Evolutionary conservation across 2,888 invertebrate species (phyloP).

Genomic region (Nudaria mundana): DNA sequence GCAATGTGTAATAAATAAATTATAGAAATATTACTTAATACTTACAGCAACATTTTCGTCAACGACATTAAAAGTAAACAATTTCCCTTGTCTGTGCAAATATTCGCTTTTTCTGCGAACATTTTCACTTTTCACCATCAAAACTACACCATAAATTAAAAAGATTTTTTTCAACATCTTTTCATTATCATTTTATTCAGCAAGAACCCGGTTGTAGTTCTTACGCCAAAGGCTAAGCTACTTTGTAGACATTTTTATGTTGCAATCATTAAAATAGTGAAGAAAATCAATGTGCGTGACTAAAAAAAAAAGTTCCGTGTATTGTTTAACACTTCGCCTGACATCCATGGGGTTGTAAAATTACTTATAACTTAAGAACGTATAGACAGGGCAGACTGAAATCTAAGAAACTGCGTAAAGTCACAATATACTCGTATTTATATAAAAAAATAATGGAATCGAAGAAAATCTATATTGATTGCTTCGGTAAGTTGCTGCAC

Average conservation of each 20-base stretch:
- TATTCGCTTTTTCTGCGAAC: conserved; percentile 20
- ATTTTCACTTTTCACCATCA: conserved; percentile 37
- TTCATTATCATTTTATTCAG: conserved; percentile 31
- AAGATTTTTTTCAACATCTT: conserved; percentile 40
- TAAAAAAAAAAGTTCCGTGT: conserved; percentile 51
- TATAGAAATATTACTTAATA: conserved; percentile 29
- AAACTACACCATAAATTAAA: conserved; percentile 29
- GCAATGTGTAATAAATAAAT: neutral
- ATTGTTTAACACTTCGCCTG: conserved; percentile 50
- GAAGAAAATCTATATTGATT: no score
- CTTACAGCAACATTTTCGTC: conserved; percentile 80
- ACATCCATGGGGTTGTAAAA: conserved; percentile 27
- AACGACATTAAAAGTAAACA: conserved; percentile 79
- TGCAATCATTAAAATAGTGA: conserved; percentile 51
- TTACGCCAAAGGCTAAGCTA: conserved; percentile 37
- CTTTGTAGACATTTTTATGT: conserved; percentile 51
- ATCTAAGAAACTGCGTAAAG: no score
- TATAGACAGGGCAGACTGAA: conserved; percentile 18
- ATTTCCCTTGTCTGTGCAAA: conserved; percentile 50
- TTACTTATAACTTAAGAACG: conserved; percentile 8
- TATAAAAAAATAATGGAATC: no score
- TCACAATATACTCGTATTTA: no score
- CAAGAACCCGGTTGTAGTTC: conserved; percentile 46
- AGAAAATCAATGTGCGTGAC: conserved; percentile 46
- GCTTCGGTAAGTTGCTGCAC: no score